Percentiles rank a stretch among this genome's conserved stretches.
Conservation (phyloP, 2,797 vertebrate species). For the Chelmon rostratus region DNA sequence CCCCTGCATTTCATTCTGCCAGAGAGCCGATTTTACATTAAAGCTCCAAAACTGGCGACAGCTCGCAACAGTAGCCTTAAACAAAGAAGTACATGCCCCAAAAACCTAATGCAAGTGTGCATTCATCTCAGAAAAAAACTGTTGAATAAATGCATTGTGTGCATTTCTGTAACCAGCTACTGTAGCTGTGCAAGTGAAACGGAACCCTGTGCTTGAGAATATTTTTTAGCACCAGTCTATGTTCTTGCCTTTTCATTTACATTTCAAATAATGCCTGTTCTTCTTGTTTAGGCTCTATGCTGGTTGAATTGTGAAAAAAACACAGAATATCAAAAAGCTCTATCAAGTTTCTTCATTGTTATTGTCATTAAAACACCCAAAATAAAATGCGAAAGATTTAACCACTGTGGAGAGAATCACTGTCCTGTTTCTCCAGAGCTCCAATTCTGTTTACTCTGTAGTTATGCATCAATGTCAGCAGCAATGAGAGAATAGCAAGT, state of each 20-base stretch:
- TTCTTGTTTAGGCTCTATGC: not conserved
- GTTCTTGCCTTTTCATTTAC: slow-evolving; percentile 14
- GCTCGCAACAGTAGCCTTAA: slow-evolving; percentile 43
- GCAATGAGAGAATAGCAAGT: slow-evolving; percentile 10
- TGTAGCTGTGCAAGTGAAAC: slow-evolving; percentile 18
- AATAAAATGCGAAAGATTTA: slow-evolving; percentile 10
- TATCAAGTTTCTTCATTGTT: not conserved
- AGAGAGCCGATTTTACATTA: slow-evolving; percentile 72
- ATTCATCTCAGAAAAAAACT: slow-evolving; percentile 31
- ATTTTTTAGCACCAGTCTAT: not conserved
- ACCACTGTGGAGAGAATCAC: not conserved
- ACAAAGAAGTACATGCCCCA: slow-evolving; percentile 40
- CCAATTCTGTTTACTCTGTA: not conserved
- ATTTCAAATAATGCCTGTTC: slow-evolving; percentile 16
- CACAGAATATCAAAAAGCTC: not conserved
- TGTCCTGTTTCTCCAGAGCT: not conserved
- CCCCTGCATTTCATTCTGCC: slow-evolving; percentile 78
- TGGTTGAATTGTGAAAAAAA: slow-evolving; percentile 1
- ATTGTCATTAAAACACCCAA: not conserved
- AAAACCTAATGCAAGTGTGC: slow-evolving; percentile 39
- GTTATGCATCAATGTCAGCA: not conserved
- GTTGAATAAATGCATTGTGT: slow-evolving; percentile 32
- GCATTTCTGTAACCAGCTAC: slow-evolving; percentile 12
- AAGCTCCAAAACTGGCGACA: slow-evolving; percentile 60
- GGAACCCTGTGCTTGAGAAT: slow-evolving; percentile 8